A percentile compares a stretch with the other conserved stretches of the same genome.
Conservation (phyloP, 2,113 vertebrate genomes). For the Deroptyus accipitrinus region DNA sequence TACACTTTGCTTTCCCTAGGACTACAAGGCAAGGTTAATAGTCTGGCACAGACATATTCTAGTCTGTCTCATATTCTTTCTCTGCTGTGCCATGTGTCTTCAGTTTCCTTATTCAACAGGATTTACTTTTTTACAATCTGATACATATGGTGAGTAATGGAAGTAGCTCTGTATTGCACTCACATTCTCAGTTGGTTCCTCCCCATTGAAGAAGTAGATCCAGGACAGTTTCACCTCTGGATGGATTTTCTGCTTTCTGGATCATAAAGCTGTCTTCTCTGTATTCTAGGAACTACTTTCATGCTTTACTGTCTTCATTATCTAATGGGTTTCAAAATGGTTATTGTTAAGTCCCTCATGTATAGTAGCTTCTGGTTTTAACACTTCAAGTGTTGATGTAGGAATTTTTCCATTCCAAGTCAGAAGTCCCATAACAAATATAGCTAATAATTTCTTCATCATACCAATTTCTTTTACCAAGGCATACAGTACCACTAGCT, state of each 20-base stretch:
- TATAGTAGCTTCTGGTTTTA: conserved; percentile 18
- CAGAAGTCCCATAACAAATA: background rate
- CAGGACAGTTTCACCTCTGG: conserved; percentile 46
- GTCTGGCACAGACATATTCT: background rate
- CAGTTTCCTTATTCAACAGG: background rate
- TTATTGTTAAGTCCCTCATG: conserved; percentile 50
- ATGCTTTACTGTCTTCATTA: conserved; percentile 61
- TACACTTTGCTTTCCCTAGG: background rate
- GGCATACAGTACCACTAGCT: background rate
- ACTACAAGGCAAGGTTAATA: background rate
- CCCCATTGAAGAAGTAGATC: conserved; percentile 29
- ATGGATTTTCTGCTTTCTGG: conserved; percentile 61
- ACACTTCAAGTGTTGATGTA: background rate
- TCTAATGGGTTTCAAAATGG: conserved; percentile 48
- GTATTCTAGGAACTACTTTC: conserved; percentile 49
- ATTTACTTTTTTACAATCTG: background rate
- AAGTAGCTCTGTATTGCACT: conserved; percentile 23
- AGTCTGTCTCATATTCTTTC: background rate
- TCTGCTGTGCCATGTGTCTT: background rate
- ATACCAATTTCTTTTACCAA: background rate
- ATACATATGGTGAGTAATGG: background rate
- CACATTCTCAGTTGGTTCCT: conserved; percentile 55
- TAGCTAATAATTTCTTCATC: background rate
- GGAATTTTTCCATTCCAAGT: conserved; percentile 6
- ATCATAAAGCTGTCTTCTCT: conserved; percentile 60